Base-by-base conservation (phyloP, 2,888 invertebrate genomes). In the Microctonus brassicae region DNA sequence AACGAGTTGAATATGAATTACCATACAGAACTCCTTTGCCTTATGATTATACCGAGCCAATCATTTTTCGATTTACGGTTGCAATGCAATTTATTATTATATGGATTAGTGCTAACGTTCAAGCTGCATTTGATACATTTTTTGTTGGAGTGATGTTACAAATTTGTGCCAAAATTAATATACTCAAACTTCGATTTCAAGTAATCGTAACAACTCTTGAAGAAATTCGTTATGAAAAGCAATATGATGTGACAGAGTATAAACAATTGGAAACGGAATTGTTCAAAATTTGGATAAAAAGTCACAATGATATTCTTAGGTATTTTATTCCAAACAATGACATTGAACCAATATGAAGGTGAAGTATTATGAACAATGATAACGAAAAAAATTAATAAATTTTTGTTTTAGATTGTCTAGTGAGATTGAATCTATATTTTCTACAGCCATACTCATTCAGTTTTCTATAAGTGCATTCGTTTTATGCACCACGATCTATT, bases 81-180 rank as follows among this genome's bases (percentile, higher is more conserved):
- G 4, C 64, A 36, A 74, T 76, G 33, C 80, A 79, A 55, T 10
- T 65, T 11, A 11, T 78, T 0, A 61, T 76, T 6, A 10, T 53
- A 17, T 26, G 24, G 7, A 53, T 57, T 24, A 65, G 64, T 1
- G 68, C 33, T 7, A 29, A 29, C 29, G 36, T 79, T 0, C 81
- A 81, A 55, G 76, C 81, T 0, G 80, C 75, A 0, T 81, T 79
- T 52, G 83, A 84, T 55, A 82, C 82, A 1, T 68, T 84, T 7
- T 79, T 84, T 4, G 74, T 80, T n/a, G 77, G 76, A 36, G 52
- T 80, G 13, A 75, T 80, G 69, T 68, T 78, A 26, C 69, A 75
- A 17, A 75, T 75, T 9, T 80, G 82, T 42, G 75, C 80, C 2
- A 82, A 84, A 42, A 75, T 84, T 20, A 81, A 83, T 22, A 80